Conservation (phyloP, 2,113 vertebrate genomes). For the Lepisosteus oculatus region DNA sequence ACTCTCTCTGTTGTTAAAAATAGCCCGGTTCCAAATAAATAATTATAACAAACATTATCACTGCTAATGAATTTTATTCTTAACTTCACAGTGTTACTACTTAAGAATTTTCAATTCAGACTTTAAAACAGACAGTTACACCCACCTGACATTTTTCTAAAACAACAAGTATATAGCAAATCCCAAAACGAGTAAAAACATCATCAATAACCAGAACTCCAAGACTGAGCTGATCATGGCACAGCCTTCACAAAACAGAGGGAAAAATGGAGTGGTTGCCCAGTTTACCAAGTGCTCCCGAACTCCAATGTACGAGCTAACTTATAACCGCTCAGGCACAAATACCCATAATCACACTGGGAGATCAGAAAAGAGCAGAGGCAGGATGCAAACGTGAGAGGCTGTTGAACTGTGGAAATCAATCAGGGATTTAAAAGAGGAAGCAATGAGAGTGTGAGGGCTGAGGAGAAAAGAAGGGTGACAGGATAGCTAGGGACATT, state of each 20-base stretch:
- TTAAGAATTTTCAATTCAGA: no score
- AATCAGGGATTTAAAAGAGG: slow-evolving; percentile 1
- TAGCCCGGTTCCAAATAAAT: not conserved
- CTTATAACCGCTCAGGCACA: not conserved
- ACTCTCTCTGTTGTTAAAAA: not conserved
- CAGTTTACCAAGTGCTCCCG: not conserved
- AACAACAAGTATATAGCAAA: no score
- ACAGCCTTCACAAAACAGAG: not conserved
- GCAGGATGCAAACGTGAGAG: not conserved
- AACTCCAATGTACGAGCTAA: not conserved
- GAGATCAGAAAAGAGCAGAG: not conserved
- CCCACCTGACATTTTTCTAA: no score
- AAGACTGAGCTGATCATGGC: not conserved
- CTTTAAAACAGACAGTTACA: no score
- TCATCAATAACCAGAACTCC: not conserved
- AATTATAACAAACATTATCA: no score
- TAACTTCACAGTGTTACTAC: no score
- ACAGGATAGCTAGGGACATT: not conserved
- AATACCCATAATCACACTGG: not conserved
- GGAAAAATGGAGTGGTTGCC: not conserved
- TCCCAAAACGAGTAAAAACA: no score
- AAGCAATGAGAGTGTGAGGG: not conserved
- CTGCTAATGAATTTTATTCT: no score
- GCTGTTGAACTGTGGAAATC: not conserved
- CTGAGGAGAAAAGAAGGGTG: not conserved